These are phyloP conservation scores for Rhagologus leucostigma DNA, from an alignment of 2,113 vertebrate species.

Conservation along the genomic window DNA sequence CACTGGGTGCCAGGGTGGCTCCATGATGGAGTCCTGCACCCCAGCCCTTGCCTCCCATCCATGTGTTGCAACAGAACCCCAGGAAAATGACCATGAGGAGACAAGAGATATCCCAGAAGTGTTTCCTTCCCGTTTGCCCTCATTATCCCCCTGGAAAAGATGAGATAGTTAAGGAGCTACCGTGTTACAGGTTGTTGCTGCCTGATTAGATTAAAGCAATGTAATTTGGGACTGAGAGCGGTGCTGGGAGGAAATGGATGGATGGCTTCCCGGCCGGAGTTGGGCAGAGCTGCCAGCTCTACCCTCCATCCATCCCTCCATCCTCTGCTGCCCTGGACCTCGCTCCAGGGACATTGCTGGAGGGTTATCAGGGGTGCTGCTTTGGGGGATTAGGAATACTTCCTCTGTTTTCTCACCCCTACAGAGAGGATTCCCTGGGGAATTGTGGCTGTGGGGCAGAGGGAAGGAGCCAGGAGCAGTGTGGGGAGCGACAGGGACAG, in stretches of 20 bases:
- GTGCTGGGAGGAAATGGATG: background rate
- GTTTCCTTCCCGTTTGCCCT: background rate
- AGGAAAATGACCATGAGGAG: background rate
- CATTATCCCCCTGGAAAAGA: background rate
- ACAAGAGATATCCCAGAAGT: background rate
- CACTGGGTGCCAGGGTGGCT: background rate
- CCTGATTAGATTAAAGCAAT: slow-evolving; percentile 24
- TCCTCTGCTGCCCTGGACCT: background rate
- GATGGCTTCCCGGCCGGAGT: background rate
- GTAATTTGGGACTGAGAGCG: background rate
- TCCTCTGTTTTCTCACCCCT: background rate
- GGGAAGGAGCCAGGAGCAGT: background rate
- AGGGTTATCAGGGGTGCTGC: background rate
- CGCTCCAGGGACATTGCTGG: background rate
- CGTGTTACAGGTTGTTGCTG: slow-evolving; percentile 19
- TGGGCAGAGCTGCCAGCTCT: background rate
- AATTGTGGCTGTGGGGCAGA: background rate
- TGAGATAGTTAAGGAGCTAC: slow-evolving; percentile 30
- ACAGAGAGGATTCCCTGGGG: background rate
- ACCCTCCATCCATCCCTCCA: background rate
- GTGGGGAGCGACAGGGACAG: too few relatives aligned
- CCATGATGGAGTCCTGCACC: background rate
- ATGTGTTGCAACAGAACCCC: background rate
- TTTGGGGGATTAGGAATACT: background rate
- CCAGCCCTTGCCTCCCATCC: background rate